phyloP scores from a whole-genome alignment of 2,797 vertebrate species.

The Lagorchestes hirsutus region DNA sequence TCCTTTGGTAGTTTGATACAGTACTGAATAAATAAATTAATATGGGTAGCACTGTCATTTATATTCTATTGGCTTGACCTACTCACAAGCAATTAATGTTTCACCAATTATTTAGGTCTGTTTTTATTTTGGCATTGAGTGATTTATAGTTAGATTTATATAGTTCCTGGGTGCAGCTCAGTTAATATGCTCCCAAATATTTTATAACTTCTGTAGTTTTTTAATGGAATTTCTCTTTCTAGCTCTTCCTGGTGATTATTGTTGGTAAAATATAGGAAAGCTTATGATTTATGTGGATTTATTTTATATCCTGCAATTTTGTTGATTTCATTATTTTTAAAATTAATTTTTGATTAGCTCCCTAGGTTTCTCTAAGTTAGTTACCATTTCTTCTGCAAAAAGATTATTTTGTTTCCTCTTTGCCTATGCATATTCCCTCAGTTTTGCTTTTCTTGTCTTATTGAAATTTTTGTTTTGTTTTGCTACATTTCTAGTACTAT shows the following conservation, averaged over 20 bases:
- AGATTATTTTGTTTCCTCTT: background rate
- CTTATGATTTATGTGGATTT: background rate
- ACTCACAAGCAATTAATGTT: background rate
- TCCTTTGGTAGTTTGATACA: too few species aligned
- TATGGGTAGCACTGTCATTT: background rate
- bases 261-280: background rate
- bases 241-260: background rate
- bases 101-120: background rate
- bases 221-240: background rate
- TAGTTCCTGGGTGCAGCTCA: background rate
- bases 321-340: background rate
- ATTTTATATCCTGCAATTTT: background rate
- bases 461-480: background rate
- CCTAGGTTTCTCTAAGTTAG: background rate
- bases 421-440: background rate
- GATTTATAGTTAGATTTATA: background rate
- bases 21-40: background rate
- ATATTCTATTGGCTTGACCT: background rate
- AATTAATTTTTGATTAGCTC: background rate
- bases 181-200: background rate
- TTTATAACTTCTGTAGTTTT: background rate
- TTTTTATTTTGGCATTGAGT: background rate
- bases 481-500: background rate
- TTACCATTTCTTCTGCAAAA: background rate
- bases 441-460: background rate